phyloP scores from a whole-genome alignment of 2,888 invertebrate genomes.

The Eristalis intricaria region DNA sequence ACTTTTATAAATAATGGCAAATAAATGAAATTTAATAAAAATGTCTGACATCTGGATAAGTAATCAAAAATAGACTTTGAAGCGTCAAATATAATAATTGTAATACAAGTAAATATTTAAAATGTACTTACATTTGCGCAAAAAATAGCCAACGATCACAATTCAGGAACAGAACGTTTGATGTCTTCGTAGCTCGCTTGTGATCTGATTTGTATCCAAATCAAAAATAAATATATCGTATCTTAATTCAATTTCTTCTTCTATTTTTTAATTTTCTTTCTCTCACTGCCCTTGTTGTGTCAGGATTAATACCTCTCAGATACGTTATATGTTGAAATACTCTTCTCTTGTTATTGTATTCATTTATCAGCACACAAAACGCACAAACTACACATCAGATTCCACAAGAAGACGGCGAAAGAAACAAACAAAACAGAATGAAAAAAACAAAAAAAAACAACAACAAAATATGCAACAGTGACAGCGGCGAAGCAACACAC shows the following conservation, averaged over 20 bases:
- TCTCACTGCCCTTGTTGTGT: constrained; percentile 7
- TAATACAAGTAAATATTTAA: not conserved
- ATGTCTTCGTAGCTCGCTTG: not conserved
- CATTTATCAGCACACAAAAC: constrained; percentile 49
- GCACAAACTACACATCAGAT: constrained; percentile 14
- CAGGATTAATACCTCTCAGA: constrained; percentile 11
- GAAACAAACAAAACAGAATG: constrained; percentile 3
- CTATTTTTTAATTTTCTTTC: not conserved
- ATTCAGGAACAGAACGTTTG: not conserved
- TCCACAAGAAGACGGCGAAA: not conserved
- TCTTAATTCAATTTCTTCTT: not conserved
- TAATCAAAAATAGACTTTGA: too few species aligned
- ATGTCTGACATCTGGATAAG: too few species aligned
- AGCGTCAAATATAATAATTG: too few species aligned
- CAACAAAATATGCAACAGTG: constrained; percentile 38
- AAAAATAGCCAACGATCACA: constrained; percentile 7
- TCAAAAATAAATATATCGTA: not conserved
- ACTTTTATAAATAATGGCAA: too few species aligned
- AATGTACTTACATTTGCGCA: constrained; percentile 40
- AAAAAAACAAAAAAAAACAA: constrained; percentile 13
- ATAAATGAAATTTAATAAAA: too few species aligned
- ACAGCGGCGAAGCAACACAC: constrained; percentile 11
- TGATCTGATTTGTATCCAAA: constrained; percentile 23
- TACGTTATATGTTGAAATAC: constrained; percentile 7
- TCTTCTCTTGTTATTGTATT: constrained; percentile 28